A percentile compares a stretch with the other conserved stretches of the same genome.
These are phyloP conservation scores for Chitala chitala DNA, from an alignment of 2,113 vertebrate species.

Conservation along the genomic window DNA sequence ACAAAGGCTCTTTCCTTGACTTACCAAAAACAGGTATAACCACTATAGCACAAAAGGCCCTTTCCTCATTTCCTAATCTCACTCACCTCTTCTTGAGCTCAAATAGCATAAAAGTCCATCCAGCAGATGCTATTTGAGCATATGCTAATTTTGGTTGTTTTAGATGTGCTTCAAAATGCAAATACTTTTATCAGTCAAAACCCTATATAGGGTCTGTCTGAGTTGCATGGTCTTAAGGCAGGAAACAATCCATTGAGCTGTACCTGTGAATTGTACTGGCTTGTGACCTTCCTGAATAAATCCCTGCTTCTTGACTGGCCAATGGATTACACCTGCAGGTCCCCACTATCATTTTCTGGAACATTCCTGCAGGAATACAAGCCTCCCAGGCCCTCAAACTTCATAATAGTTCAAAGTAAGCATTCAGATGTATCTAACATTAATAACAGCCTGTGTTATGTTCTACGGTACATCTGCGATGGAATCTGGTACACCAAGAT, in stretches of 20 bases:
- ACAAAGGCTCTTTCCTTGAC: constrained; percentile 35
- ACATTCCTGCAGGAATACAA: constrained; percentile 10
- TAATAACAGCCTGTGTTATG: constrained; percentile 24
- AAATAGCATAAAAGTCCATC: constrained; percentile 54
- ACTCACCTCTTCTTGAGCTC: constrained; percentile 46
- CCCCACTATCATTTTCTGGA: constrained; percentile 36
- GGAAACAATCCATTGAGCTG: constrained; percentile 53
- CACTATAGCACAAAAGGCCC: constrained; percentile 28
- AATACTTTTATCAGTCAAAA: constrained; percentile 39
- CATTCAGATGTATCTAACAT: constrained; percentile 7
- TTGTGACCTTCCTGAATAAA: constrained; percentile 46
- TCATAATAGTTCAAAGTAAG: constrained; percentile 25
- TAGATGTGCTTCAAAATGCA: constrained; percentile 47
- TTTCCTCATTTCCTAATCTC: constrained; percentile 37
- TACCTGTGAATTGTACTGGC: constrained; percentile 53
- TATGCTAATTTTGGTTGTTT: constrained; percentile 34
- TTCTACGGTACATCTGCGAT: constrained; percentile 47
- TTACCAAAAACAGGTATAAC: constrained; percentile 53
- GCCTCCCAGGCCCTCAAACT: constrained; percentile 38
- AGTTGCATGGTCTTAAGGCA: constrained; percentile 40
- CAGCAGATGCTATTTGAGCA: constrained; percentile 34
- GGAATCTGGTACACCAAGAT: constrained; percentile 55
- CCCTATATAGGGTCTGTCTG: constrained; percentile 34
- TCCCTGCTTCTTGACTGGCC: constrained; percentile 52
- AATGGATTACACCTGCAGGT: constrained; percentile 45